Evolutionary conservation across 2,888 invertebrate genomes (phyloP).

Genomic region (Caenorhabditis drosophilae): DNA sequence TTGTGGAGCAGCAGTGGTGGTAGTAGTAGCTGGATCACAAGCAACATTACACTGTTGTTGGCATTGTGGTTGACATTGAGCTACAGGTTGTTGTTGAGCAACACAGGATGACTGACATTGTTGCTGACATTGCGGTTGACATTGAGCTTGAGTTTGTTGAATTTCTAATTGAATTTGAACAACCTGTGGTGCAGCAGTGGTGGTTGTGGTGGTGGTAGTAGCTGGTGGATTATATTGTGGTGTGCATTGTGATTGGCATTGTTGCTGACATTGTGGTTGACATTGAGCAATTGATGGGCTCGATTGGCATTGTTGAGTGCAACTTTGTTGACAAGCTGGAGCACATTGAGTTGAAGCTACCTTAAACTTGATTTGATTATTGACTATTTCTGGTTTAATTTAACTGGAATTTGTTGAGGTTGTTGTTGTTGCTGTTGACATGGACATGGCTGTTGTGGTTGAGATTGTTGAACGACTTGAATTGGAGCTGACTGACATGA

Average conservation of each 20-base stretch:
- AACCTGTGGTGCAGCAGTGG: conserved; percentile 15
- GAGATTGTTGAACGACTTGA: conserved; percentile 27
- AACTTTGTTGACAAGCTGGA: conserved; percentile 32
- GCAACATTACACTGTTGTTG: conserved; percentile 14
- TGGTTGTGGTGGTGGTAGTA: conserved; percentile 18
- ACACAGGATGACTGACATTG: conserved; percentile 24
- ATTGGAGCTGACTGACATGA: conserved; percentile 37
- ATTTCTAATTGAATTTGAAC: conserved; percentile 1
- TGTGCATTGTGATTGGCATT: conserved; percentile 26
- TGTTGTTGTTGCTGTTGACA: conserved; percentile 33
- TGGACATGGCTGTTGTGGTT: conserved; percentile 15
- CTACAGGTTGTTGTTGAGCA: conserved; percentile 7
- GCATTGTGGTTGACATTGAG: conserved; percentile 32
- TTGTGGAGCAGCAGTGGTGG: conserved; percentile 33
- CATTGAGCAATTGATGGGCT: conserved; percentile 24
- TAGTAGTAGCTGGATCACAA: conserved; percentile 25
- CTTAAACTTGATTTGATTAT: neutral
- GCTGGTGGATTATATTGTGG: conserved; percentile 22
- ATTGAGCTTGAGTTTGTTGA: no score
- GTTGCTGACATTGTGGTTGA: conserved; percentile 33
- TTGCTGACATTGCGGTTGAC: conserved; percentile 25
- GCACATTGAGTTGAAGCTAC: conserved; percentile 26
- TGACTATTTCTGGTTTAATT: neutral
- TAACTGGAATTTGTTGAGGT: conserved; percentile 24
- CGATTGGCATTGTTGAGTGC: conserved; percentile 29